Evolutionary conservation across 2,113 vertebrate species (phyloP), one percentile per base, ranked within the genome.

Genomic region (Eulemur rufifrons): DNA sequence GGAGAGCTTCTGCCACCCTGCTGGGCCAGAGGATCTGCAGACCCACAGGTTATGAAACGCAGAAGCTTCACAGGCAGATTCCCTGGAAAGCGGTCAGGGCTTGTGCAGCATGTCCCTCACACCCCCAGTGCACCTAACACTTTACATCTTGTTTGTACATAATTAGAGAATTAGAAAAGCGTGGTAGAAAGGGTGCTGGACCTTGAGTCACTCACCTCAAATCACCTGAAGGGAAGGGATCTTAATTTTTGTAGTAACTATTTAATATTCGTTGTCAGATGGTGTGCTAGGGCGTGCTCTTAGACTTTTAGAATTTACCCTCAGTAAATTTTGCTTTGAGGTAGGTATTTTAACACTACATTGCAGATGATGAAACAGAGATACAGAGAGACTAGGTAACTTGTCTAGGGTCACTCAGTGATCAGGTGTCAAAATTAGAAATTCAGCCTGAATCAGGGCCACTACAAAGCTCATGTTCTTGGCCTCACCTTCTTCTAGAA

Each of bases 71-170:
- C 32, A 64, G 37, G 39, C 89, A 94, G 80, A 77, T 96, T 97
- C 86, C 89, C 95, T 98, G 95, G 94, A 97, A 97, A 96, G 74
- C 5, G 10, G 32, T 89, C 73, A 96, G 95, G 37, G 42, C 13
- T 76, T 27, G n/a, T 50, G 3, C 8, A 77, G 71, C 69, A 94
- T 37, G 25, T 29, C 29, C 73, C 37, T 54, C 61, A 91, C 42
- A 73, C 9, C 20, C n/a, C 3, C 76, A 20, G 15, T 4, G 17
- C 52, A 84, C 39, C 42, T 63, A 73, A 68, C 29, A 34, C 74
- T 73, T 54, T 27, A 45, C 8, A 3, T 68, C n/a, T 84, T 47
- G 13, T 61, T 76, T 61, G 15, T 23, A 23, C 8, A 8, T 45
- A 47, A 25, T 92, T 50, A 66, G 52, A 86, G 34, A 71, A 69